Percentiles rank a stretch among this genome's conserved stretches.
Conservation (phyloP, 1,140 invertebrate genomes). For the Lutraria rhynchaena region DNA sequence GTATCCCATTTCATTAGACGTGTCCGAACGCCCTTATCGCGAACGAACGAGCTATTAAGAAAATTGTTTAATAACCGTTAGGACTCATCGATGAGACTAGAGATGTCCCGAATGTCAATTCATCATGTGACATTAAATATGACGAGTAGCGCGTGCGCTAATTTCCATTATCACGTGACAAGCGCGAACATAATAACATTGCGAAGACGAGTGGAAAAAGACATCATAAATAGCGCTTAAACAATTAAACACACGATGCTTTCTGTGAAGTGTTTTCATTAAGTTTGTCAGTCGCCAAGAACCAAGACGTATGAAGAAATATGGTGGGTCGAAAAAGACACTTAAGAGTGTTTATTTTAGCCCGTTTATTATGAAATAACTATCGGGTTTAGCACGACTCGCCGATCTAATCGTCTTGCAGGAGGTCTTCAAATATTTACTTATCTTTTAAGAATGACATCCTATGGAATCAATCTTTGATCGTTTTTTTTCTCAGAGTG, state of each 20-base stretch:
- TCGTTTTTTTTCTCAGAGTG: no score
- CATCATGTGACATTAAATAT: conserved; percentile 39
- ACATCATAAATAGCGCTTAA: no score
- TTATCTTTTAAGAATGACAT: not conserved
- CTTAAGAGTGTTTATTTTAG: conserved; percentile 5
- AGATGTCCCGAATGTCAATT: conserved; percentile 41
- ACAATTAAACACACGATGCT: no score
- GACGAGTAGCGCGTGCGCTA: not conserved
- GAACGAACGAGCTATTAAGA: conserved; percentile 59
- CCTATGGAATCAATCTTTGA: no score
- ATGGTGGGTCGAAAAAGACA: conserved; percentile 5
- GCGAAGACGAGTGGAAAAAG: no score
- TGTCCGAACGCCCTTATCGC: conserved; percentile 38
- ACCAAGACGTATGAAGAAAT: no score
- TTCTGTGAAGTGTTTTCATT: no score
- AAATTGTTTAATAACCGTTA: conserved; percentile 57
- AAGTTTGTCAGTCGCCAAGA: no score
- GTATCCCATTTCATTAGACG: conserved; percentile 55
- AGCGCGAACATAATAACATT: no score
- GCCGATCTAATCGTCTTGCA: not conserved
- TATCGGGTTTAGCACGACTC: not conserved
- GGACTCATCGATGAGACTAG: conserved; percentile 7
- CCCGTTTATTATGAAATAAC: conserved; percentile 13
- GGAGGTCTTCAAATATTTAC: conserved; percentile 37
- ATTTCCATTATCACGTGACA: no score